Base-by-base conservation (phyloP, 23 tunicate species). In the Oikopleura vanhoeffeni region DNA sequence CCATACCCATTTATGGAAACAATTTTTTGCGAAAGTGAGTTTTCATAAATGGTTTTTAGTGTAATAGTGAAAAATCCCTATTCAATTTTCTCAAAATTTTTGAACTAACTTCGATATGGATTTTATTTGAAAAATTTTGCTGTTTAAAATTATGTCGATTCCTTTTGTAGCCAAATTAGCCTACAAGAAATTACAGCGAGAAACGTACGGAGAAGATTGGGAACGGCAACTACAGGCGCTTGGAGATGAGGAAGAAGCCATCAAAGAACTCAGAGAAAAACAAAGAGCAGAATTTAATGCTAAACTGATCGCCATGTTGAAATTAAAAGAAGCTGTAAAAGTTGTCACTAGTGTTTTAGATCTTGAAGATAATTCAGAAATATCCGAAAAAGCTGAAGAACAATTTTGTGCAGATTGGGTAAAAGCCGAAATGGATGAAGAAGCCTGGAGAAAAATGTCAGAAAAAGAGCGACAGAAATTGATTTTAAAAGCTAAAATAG, bases 371-470 rank as follows among this genome's bases (percentile, higher is more conserved):
- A 28, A 71, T 18, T 8, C 18, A 49, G 32, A 30, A 2, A 71
- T 71, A 8, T 8, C 64, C 13, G 64, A 49, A 49, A 24, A 49
- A 49, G 64, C 24, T 24, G 64, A 49, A 49, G 64, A 49, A 49
- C 13, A 49, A 49, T 49, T 49, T 24, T 49, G 64, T 49, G 64
- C 64, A 13, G 64, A 49, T 24, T 49, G 64, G 64, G 64, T 49
- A 13, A 49, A 49, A 24, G 18, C 64, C 24, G 64, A 71, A 71
- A 71, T 71, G 79, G 79, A 71, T 71, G 79, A 71, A 71, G 79
- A 71, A 71, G 38, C 27, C 27, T 71, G 79, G 79, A 28, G 79
- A 24, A 71, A 71, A 71, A 2, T 71, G 2, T 71, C 79, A 71
- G 79, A 71, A 38, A 33, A 71, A 30, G 79, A 71, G 38, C 27